Evolutionary conservation across 1,140 invertebrate species (phyloP).

Genomic region (Cyclargus thomasi): DNA sequence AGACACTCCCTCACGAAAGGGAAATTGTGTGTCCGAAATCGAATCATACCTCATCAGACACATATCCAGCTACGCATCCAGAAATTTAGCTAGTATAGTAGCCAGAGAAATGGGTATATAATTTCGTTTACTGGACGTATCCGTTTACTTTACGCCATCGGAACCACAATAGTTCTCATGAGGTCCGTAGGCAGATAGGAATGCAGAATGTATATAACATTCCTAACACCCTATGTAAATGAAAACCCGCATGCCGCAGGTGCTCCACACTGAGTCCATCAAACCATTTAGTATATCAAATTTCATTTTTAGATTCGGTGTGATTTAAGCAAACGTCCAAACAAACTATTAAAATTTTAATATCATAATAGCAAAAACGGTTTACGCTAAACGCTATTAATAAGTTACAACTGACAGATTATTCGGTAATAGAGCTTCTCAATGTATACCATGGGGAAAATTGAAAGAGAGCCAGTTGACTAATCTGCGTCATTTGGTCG

Average conservation of each 20-base stretch:
- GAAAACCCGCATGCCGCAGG: slow-evolving; percentile 4
- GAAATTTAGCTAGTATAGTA: slow-evolving; percentile 17
- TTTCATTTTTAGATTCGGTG: no score
- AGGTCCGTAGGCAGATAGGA: slow-evolving; percentile 13
- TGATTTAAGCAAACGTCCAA: no score
- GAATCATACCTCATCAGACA: neutral
- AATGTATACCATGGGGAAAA: no score
- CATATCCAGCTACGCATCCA: slow-evolving; percentile 18
- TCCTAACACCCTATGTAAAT: neutral
- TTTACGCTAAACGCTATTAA: no score
- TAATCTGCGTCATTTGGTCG: no score
- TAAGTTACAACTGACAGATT: no score
- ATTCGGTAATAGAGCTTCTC: no score
- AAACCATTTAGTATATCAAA: no score
- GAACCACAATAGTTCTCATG: slow-evolving; percentile 21
- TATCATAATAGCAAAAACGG: no score
- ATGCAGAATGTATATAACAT: slow-evolving; percentile 19
- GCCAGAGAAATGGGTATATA: slow-evolving; percentile 21
- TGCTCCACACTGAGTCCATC: slow-evolving; percentile 21
- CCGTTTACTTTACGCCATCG: slow-evolving; percentile 17
- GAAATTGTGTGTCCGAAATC: slow-evolving; percentile 22
- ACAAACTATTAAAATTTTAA: no score
- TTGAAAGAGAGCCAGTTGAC: no score
- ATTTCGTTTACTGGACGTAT: slow-evolving; percentile 10
- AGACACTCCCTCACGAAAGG: slow-evolving; percentile 18